Evolutionary conservation across 2,797 vertebrate genomes (phyloP).

Genomic region (Rhyacichthys aspro): DNA sequence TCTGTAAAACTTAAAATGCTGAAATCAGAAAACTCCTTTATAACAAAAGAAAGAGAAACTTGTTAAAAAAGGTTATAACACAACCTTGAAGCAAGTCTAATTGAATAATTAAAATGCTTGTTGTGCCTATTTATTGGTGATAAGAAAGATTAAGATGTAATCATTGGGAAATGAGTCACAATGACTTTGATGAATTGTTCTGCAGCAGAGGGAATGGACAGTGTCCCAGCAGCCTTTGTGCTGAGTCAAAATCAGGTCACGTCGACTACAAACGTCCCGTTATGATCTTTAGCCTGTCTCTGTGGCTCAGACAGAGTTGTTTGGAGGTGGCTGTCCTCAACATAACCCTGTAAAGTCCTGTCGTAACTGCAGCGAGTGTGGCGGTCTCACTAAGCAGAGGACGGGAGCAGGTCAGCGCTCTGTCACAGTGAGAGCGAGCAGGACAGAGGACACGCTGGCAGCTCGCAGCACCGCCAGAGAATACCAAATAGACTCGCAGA

Average conservation of each 20-base stretch:
- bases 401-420: constrained; percentile 52
- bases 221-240: not conserved
- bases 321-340: constrained; percentile 32
- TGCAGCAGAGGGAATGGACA: not conserved
- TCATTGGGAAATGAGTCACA: not conserved
- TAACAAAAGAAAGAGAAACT: not conserved
- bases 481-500: constrained; percentile 58
- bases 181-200: not conserved
- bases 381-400: constrained; percentile 40
- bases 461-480: constrained; percentile 37
- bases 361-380: constrained; percentile 29
- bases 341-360: constrained; percentile 19
- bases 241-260: constrained; percentile 16
- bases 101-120: constrained; percentile 8
- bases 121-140: constrained; percentile 14
- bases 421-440: constrained; percentile 32
- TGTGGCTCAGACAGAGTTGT: constrained; percentile 7
- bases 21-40: not conserved
- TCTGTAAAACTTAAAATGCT: no score
- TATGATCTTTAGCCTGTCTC: constrained; percentile 28
- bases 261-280: constrained; percentile 6
- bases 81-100: constrained; percentile 14
- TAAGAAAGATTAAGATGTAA: constrained; percentile 7
- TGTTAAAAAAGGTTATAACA: constrained; percentile 1
- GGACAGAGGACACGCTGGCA: constrained; percentile 27